Base-by-base conservation (phyloP, 2,113 vertebrate genomes). In the Noturus placidus region DNA sequence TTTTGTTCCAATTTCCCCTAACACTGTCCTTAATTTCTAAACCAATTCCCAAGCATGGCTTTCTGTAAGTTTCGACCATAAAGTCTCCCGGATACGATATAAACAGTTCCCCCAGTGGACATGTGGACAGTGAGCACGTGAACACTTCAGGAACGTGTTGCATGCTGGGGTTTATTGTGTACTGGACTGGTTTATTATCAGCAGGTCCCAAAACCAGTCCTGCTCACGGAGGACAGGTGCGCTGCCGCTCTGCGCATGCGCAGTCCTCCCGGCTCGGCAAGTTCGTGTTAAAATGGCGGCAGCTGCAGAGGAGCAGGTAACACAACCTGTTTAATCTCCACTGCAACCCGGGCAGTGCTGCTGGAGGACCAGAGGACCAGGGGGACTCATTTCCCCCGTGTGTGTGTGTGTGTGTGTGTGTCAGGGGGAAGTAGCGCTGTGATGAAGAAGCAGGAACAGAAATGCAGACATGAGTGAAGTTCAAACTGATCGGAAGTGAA, bases 241-340 rank as follows among this genome's bases (percentile, higher is more conserved):
- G 83, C 30, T 46, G 82, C 86, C 91, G 93, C 92, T 92, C 94
- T 94, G 94, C 90, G 92, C 86, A 84, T 30, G 79, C 88, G 87
- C 92, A 91, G 4, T 59, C 2, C 79, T 57, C 4, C 33, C 87
- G 57, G 35, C 74, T 69, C 84, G 87, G 77, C 87, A 93, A 93
- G 90, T 95, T 94, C 91, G 90, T 91, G 92, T 93, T 94, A 96
- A 95, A 92, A 96, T 96, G 95, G 95, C 95, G 95, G 90, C 92
- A 92, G 93, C 92, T 89, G 91, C 92, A 25, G 76, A 77, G 83
- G 90, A 86, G 90, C 93, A 94, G 95, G 95, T 95, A 94, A 65
- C 88, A 46, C 90, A 89, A 89, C 86, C 85, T 88, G n/a, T 81
- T 25, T 81, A 59, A 35, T 38, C n/a, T 63, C 11, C 30, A 20